Evolutionary conservation across 2,888 invertebrate species (phyloP), one percentile per base, ranked within the genome.

Genomic region (Alentia gelatinosa): DNA sequence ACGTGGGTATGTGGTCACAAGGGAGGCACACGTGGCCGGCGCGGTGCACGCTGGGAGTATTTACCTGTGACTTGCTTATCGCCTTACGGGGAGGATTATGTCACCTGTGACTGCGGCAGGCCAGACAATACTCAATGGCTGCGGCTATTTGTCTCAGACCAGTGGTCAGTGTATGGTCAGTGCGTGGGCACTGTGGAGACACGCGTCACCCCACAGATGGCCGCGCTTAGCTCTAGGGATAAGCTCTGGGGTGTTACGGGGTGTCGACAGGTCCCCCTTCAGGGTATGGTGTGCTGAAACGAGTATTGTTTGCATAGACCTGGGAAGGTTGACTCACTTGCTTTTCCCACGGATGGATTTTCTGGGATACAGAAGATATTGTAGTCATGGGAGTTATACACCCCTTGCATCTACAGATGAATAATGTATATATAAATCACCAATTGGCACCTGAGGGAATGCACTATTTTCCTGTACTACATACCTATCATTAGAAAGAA

Each of bases 41-140:
- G 74, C 74, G 33, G 12, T 19, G 74, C 74, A 26, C 3, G 1
- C 15, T 3, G 3, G 74, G 7, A 1, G 74, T 74, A 33, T 74
- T 74, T 74, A 74, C 74, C 74, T 23, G 79, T 19, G 4, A 4
- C 15, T 1, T 39, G 23, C 23, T 79, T 79, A 79, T 79, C 79
- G 79, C 79, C 79, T 39, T 79, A 79, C 23, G 26, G 37, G 26
- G 5, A 4, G 79, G 79, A 79, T 79, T 79, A 79, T 79, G 79
- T 79, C 79, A 79, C 39, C 79, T 79, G 3, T 26, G 30, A 15
- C 74, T 26, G 30, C 33, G 30, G 15, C 30, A 5, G 74, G 74
- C 30, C 74, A 47, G 47, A 19, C 9, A 19, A 19, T 47, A 19
- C 47, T 47, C 9, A 47, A 9, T 1, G 3, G 30, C 33, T 37